Conservation (phyloP, 2,797 vertebrate genomes). For the Masticophis lateralis region DNA sequence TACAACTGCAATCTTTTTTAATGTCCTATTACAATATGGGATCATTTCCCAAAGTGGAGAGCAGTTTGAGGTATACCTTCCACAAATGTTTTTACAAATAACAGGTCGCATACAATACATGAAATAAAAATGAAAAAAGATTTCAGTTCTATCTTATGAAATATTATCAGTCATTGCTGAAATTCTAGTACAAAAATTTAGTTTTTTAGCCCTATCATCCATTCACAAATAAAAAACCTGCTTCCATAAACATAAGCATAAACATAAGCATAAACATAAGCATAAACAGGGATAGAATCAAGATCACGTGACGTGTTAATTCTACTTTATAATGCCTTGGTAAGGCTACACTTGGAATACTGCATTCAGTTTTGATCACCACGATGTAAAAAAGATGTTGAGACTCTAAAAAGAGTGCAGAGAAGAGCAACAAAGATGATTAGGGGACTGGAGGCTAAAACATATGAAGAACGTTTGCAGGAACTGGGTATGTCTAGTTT, state of each 20-base stretch:
- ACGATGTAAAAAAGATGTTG: no score
- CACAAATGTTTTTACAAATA: not conserved
- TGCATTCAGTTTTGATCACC: no score
- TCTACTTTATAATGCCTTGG: no score
- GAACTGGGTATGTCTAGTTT: no score
- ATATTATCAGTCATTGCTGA: slow-evolving; percentile 5
- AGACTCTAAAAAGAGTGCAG: no score
- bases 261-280: no score
- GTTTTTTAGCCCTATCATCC: slow-evolving; percentile 12
- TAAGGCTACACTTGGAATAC: no score
- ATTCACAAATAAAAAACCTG: slow-evolving; percentile 24
- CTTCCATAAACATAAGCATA: slow-evolving; percentile 7
- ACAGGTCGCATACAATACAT: not conserved
- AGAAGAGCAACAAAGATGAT: no score
- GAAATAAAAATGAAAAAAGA: slow-evolving; percentile 10
- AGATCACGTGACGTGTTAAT: no score
- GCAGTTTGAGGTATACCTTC: not conserved
- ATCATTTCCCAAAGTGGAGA: not conserved
- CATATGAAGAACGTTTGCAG: no score
- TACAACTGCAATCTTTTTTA: not conserved
- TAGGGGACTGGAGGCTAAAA: no score
- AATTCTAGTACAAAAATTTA: slow-evolving; percentile 32
- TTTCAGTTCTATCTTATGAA: slow-evolving; percentile 16
- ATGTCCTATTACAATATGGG: not conserved
- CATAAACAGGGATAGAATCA: no score